Percentiles rank a stretch among this genome's conserved stretches.
These are phyloP conservation scores for Lasioglossum villosulum DNA, from an alignment of 2,888 invertebrate species.

Conservation along the genomic window DNA sequence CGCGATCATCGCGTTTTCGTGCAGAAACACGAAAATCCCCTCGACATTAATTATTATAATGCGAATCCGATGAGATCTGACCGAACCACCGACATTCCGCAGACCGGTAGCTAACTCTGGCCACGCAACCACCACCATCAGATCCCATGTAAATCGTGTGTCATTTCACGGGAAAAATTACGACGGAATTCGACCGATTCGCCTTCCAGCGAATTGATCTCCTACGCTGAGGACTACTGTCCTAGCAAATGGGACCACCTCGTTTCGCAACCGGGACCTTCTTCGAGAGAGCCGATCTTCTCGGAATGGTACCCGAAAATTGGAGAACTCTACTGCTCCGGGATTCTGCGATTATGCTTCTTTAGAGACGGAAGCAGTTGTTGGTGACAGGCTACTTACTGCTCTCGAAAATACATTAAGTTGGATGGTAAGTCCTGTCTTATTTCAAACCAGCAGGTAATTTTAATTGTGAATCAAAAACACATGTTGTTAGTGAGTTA, in stretches of 20 bases:
- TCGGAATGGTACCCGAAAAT: background rate
- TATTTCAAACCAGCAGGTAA: too few species aligned
- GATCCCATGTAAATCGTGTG: constrained; percentile 34
- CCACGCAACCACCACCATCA: constrained; percentile 31
- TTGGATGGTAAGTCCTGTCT: too few species aligned
- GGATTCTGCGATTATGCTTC: too few species aligned
- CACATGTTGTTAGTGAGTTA: too few species aligned
- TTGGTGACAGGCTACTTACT: too few species aligned
- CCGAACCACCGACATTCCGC: constrained; percentile 35
- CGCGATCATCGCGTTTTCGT: constrained; percentile 75
- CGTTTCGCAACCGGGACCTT: background rate
- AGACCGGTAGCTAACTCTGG: constrained; percentile 42
- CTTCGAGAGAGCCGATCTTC: background rate
- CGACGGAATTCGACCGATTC: constrained; percentile 4
- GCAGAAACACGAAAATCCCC: constrained; percentile 65
- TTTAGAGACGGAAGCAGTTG: too few species aligned
- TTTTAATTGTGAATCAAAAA: too few species aligned
- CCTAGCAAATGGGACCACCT: background rate
- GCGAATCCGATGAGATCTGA: constrained; percentile 58
- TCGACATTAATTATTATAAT: constrained; percentile 70
- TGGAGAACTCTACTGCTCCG: background rate
- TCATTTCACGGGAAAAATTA: constrained; percentile 36
- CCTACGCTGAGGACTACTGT: background rate
- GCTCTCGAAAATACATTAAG: too few species aligned
- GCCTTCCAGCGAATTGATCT: background rate